Evolutionary conservation across 2,797 vertebrate species (phyloP).

Genomic region (Halcyon leucocephala): DNA sequence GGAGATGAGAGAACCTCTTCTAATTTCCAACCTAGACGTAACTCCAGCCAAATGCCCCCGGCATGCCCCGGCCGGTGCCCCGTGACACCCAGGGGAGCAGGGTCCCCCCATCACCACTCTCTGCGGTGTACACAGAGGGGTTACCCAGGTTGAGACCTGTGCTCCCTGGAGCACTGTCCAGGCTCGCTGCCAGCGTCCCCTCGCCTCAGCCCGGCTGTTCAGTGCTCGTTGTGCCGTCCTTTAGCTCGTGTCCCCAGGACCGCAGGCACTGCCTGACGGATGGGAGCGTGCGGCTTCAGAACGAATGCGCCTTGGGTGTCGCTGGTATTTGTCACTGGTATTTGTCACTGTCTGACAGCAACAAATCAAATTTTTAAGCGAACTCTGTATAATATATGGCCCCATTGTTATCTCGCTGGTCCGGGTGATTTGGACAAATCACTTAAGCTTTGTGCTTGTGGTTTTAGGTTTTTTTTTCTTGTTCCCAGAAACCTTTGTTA

Average conservation of each 20-base stretch:
- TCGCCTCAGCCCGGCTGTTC: background rate
- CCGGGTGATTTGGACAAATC: background rate
- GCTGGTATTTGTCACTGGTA: background rate
- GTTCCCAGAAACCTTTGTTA: background rate
- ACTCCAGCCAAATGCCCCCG: background rate
- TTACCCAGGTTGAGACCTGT: background rate
- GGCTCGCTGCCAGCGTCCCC: accelerated
- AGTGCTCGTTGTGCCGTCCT: background rate
- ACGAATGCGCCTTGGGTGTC: background rate
- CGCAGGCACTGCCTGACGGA: accelerated
- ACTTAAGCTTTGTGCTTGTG: background rate
- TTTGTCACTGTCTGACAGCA: background rate
- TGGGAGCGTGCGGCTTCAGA: accelerated
- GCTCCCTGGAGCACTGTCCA: accelerated
- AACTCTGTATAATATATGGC: background rate
- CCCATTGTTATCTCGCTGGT: background rate
- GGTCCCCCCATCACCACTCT: accelerated
- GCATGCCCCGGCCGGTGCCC: background rate
- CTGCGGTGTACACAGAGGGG: accelerated
- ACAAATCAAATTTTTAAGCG: slow-evolving; percentile 25
- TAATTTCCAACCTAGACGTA: background rate
- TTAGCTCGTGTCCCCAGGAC: background rate
- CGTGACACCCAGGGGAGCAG: accelerated
- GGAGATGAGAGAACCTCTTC: background rate
- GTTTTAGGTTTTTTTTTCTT: background rate